Percentiles rank a stretch among this genome's conserved stretches.
Conservation (phyloP, 2,888 invertebrate species). For the Campoplex nolae region DNA sequence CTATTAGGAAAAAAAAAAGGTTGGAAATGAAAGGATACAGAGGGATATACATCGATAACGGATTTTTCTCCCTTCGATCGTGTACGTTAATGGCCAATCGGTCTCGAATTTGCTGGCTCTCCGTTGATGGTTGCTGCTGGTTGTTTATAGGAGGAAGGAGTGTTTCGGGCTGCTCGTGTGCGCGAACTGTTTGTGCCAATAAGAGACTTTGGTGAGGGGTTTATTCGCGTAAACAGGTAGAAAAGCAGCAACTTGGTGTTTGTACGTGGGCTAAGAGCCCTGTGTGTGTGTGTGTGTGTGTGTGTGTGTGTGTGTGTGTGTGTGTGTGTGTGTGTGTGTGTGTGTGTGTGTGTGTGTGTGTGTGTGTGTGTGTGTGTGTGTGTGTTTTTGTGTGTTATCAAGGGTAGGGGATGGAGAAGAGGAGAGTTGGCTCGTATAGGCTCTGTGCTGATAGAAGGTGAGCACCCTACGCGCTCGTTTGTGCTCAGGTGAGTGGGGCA, state of each 20-base stretch:
- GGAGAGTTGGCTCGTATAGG: slow-evolving; percentile 44
- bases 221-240: background rate
- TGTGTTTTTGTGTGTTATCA: slow-evolving; percentile 18
- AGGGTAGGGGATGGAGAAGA: slow-evolving; percentile 15
- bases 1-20: background rate
- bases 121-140: background rate
- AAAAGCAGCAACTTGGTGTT: background rate
- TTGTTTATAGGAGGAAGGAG: background rate
- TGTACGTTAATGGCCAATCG: slow-evolving; percentile 5
- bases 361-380: slow-evolving; percentile 9
- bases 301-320: slow-evolving; percentile 20
- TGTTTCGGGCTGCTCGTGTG: background rate
- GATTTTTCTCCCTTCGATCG: slow-evolving; percentile 1
- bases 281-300: slow-evolving; percentile 8
- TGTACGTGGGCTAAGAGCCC: background rate
- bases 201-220: background rate
- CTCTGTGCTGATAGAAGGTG: slow-evolving; percentile 58
- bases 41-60: background rate
- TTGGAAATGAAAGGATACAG: background rate
- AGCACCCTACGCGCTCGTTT: slow-evolving; percentile 67
- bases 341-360: slow-evolving; percentile 18
- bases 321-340: slow-evolving; percentile 16
- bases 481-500: slow-evolving; percentile 70
- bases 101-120: background rate
- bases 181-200: background rate